Conservation (phyloP, 2,113 vertebrate species). For the Labeo rohita region DNA sequence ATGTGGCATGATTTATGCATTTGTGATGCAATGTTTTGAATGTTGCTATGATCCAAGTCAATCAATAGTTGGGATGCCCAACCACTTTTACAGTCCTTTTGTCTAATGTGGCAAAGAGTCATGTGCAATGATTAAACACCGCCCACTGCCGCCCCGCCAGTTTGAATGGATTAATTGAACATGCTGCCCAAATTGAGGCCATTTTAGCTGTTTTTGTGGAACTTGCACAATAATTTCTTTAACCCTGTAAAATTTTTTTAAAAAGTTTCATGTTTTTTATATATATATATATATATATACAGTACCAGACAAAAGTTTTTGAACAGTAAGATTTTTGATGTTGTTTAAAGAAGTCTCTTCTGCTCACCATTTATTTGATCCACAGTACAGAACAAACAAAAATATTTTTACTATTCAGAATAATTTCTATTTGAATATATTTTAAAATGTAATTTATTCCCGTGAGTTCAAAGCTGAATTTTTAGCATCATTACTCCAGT, state of each 20-base stretch:
- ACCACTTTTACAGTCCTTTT: conserved; percentile 51
- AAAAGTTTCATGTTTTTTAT: no score
- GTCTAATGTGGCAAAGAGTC: conserved; percentile 49
- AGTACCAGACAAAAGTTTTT: no score
- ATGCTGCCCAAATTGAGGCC: conserved; percentile 53
- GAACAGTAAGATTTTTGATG: no score
- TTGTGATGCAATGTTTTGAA: not conserved
- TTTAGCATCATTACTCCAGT: no score
- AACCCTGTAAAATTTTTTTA: not conserved
- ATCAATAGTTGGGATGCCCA: not conserved
- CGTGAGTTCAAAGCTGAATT: no score
- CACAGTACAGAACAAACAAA: no score
- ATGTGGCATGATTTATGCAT: not conserved
- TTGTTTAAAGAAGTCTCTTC: no score
- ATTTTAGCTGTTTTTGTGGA: conserved; percentile 25
- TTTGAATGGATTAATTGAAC: conserved; percentile 73
- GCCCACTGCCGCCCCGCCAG: conserved; percentile 66
- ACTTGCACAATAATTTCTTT: not conserved
- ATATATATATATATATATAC: no score
- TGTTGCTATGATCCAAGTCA: not conserved
- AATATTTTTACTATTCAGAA: no score
- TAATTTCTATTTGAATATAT: no score
- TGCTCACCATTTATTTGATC: no score
- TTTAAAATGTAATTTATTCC: no score
- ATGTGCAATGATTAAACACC: conserved; percentile 54